Base-by-base conservation (phyloP, 2,797 vertebrate genomes). In the Philypnodon macrostomus region DNA sequence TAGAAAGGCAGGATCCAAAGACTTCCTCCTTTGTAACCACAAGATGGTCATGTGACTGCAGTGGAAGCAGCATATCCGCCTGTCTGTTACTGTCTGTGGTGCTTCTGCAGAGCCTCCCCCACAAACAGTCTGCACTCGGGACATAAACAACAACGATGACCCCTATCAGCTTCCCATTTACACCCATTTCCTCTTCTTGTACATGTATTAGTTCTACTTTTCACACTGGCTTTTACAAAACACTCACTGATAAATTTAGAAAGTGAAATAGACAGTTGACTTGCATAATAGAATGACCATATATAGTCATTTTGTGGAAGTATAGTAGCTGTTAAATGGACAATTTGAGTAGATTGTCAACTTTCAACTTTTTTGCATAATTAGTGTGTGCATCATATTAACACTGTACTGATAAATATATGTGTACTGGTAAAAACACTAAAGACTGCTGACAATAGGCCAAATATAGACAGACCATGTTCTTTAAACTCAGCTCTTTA, bases 91-190 rank as follows among this genome's bases (percentile, higher is more conserved):
- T 51, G 34, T 38, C 46, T 63, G 57, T 57, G 5, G 16, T 14
- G 23, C 59, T 58, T 13, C 53, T 60, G 65, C 61, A 66, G 60
- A 26, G 58, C 53, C 77, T 47, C 47, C 50, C 49, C 51, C 33
- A 19, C 58, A 53, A 60, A 60, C 49, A 61, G 76, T 69, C 70
- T 77, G 60, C 45, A 1, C 58, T 75, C 35, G 35, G 42, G 64
- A 53, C 53, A 65, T 61, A 72, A 82, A 76, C 77, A 86, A 81
- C 77, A 78, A 72, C 76, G 67, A 79, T 76, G 76, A 83, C 77
- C 73, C 69, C 33, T 74, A 74, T 75, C 74, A 75, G 70, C 73
- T 88, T 87, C 82, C 80, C 69, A 85, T 85, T 81, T 70, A 69
- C 58, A 70, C 47, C 41, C 42, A 72, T 77, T 89, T 88, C 75